Evolutionary conservation across 2,888 invertebrate genomes (phyloP), one percentile per base, ranked within the genome.

Genomic region (Hirtodrosophila histrioides): DNA sequence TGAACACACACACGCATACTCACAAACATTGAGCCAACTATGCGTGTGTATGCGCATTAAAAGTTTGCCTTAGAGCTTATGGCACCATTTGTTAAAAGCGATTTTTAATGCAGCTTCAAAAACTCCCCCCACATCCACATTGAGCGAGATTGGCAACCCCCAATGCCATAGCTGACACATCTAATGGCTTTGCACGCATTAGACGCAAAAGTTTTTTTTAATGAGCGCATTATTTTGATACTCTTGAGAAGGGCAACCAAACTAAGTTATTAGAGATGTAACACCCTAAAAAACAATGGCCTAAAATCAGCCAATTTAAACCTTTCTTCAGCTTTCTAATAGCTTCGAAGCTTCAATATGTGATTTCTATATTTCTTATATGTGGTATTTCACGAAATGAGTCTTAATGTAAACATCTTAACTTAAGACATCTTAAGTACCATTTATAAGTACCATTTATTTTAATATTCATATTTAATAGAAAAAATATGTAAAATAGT

Each of bases 41-140:
- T 68, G 44, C 29, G 43, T 67, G 56, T 77, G 63, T 50, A 41
- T 82, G 86, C 72, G 69, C 87, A 87, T 82, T 82, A 88, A 88
- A 83, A 83, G 81, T 83, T 83, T 86, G 66, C 79, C 78, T 72
- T 68, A 79, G 77, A 87, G 82, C 88, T 82, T 82, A 82, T 83
- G 71, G 77, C 84, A 74, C 84, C 88, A 88, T 88, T 83, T 86
- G 83, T 86, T 82, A 77, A 88, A 82, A 88, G 78, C 86, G 83
- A 84, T 83, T 88, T 83, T 83, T 86, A 83, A 83, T 88, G 84
- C 88, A 83, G 88, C 88, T 72, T 61, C 53, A 67, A 76, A 83
- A 65, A 60, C 54, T 48, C 41, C 56, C 10, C 37, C 44, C 45
- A 6, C 9, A 24, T 41, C 57, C 46, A 24, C 58, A 61, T 33